phyloP scores from a whole-genome alignment of 2,797 vertebrate genomes.

The Enteromius treurensis region DNA sequence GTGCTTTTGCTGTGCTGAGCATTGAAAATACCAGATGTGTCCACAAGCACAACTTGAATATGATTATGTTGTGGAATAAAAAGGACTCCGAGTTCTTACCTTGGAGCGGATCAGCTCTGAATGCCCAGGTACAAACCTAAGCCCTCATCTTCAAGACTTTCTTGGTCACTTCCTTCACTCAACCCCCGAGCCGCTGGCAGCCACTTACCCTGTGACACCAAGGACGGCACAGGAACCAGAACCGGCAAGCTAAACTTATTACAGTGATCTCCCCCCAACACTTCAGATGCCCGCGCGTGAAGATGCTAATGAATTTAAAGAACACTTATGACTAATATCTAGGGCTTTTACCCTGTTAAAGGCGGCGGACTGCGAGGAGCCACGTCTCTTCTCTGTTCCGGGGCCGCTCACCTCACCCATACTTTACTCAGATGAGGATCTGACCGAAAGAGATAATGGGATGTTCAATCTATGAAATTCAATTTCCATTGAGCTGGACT shows the following conservation, averaged over 20 bases:
- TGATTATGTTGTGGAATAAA: slow-evolving; percentile 33
- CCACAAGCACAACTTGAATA: neutral
- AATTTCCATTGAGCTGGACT: slow-evolving; percentile 87
- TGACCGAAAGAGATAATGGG: slow-evolving; percentile 83
- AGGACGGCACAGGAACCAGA: slow-evolving; percentile 77
- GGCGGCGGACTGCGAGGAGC: slow-evolving; percentile 82
- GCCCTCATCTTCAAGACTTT: slow-evolving; percentile 31
- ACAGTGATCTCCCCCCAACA: slow-evolving; percentile 77
- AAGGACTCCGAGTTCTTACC: slow-evolving; percentile 3
- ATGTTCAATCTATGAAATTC: slow-evolving; percentile 89
- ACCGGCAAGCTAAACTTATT: slow-evolving; percentile 81
- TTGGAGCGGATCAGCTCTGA: slow-evolving; percentile 35
- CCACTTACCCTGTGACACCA: slow-evolving; percentile 74
- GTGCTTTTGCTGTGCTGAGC: neutral
- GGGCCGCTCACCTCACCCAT: slow-evolving; percentile 71
- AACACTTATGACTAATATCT: slow-evolving; percentile 87
- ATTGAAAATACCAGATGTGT: slow-evolving; percentile 2
- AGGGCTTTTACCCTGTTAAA: slow-evolving; percentile 85
- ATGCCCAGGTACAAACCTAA: slow-evolving; percentile 38
- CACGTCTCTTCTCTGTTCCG: slow-evolving; percentile 76
- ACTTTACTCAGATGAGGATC: slow-evolving; percentile 69
- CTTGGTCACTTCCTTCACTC: slow-evolving; percentile 11
- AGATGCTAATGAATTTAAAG: slow-evolving; percentile 88
- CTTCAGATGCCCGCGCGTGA: slow-evolving; percentile 79
- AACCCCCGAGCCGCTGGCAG: slow-evolving; percentile 27